These are phyloP conservation scores for Acrocephalus arundinaceus DNA, from an alignment of 2,113 vertebrate species.

Conservation along the genomic window DNA sequence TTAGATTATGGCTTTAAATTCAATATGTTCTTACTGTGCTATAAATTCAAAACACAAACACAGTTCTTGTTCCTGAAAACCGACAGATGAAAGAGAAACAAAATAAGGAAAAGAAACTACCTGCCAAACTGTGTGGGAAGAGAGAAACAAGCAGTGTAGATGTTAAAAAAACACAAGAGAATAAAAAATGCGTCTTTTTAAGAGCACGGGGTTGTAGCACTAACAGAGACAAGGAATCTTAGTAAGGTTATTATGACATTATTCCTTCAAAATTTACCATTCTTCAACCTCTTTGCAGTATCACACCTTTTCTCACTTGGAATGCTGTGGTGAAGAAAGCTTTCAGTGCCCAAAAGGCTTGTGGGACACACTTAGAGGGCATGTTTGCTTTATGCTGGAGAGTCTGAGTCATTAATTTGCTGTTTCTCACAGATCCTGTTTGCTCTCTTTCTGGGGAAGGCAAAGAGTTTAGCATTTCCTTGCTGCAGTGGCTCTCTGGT, in stretches of 20 bases:
- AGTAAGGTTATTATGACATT: neutral
- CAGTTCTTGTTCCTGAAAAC: neutral
- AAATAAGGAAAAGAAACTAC: neutral
- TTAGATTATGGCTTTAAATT: slow-evolving; percentile 25
- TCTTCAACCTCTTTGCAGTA: neutral
- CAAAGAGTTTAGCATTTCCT: neutral
- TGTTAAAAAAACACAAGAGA: neutral
- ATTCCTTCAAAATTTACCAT: neutral
- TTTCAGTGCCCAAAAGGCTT: neutral
- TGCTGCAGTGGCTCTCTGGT: neutral
- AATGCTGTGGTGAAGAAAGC: neutral
- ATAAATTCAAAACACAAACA: neutral
- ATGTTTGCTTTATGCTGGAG: neutral
- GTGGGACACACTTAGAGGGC: neutral
- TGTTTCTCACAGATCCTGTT: neutral
- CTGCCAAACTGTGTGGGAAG: neutral
- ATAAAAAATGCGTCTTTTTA: neutral
- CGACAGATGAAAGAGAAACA: neutral
- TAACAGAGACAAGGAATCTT: neutral
- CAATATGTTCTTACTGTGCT: neutral
- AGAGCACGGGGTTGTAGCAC: neutral
- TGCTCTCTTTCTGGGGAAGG: neutral
- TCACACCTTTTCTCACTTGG: neutral
- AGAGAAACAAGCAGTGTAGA: neutral
- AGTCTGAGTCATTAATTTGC: neutral